These are phyloP conservation scores for Cheilosia vulpina DNA, from an alignment of 2,888 invertebrate species.

Conservation along the genomic window DNA sequence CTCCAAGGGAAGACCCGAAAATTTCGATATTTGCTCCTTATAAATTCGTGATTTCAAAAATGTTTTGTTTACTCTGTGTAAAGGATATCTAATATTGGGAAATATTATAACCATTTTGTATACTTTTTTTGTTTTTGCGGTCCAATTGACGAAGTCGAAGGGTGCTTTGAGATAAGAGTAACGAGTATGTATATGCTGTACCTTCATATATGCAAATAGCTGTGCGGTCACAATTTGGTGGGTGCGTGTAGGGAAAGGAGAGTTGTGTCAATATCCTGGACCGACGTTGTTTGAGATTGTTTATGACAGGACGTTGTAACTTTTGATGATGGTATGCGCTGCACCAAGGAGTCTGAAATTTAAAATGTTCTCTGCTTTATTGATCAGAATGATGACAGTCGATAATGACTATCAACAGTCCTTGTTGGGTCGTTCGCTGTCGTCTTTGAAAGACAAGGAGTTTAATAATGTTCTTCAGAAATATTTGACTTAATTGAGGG, in stretches of 20 bases:
- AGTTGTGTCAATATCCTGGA: constrained; percentile 46
- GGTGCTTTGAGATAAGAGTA: constrained; percentile 42
- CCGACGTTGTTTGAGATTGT: constrained; percentile 63
- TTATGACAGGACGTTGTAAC: constrained; percentile 73
- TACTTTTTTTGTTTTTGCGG: constrained; percentile 51
- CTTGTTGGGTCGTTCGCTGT: constrained; percentile 3
- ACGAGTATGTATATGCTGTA: background rate
- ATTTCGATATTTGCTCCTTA: constrained; percentile 73
- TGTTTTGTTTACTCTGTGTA: constrained; percentile 69
- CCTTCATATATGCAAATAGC: constrained; percentile 45
- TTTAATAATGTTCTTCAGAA: constrained; percentile 22
- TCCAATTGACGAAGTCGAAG: constrained; percentile 50
- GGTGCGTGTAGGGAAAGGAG: constrained; percentile 5
- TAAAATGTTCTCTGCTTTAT: constrained; percentile 20
- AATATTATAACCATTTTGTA: constrained; percentile 61
- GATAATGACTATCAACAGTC: constrained; percentile 25
- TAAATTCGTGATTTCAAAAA: constrained; percentile 73
- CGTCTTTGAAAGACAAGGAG: constrained; percentile 27
- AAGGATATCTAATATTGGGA: constrained; percentile 72
- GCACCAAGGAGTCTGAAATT: background rate
- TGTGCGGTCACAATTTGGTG: constrained; percentile 31
- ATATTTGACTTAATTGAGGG: background rate
- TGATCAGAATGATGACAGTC: constrained; percentile 46
- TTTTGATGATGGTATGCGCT: constrained; percentile 48
- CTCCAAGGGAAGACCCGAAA: constrained; percentile 49